A percentile compares a stretch with the other conserved stretches of the same genome.
Evolutionary conservation across 2,888 invertebrate species (phyloP).

Genomic region (Acronicta alni): DNA sequence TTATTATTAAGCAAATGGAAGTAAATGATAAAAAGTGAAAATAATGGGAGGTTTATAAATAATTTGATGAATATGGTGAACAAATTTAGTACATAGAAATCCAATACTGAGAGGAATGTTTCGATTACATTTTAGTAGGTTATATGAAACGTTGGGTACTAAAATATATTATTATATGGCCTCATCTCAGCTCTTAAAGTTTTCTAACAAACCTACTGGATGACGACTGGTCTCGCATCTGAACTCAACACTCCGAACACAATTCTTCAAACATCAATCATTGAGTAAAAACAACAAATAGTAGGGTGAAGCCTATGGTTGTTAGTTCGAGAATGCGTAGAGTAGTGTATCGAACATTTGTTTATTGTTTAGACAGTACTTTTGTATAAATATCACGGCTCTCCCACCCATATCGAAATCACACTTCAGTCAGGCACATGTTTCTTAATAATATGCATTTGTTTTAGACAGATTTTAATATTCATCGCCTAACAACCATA

Average conservation of each 20-base stretch:
- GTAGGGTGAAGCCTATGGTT: conserved; percentile 14
- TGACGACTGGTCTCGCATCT: conserved; percentile 64
- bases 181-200: conserved; percentile 83
- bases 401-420: too few relatives aligned
- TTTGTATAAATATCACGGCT: neutral
- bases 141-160: conserved; percentile 43
- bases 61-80: conserved; percentile 43
- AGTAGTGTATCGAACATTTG: neutral
- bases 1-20: conserved; percentile 11
- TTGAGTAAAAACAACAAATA: conserved; percentile 47
- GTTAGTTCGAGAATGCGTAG: neutral
- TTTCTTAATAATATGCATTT: too few relatives aligned
- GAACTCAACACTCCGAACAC: conserved; percentile 53
- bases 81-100: conserved; percentile 64
- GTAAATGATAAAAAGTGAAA: conserved; percentile 14
- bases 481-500: conserved; percentile 17
- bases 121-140: conserved; percentile 55
- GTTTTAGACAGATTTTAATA: too few relatives aligned
- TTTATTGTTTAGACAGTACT: neutral
- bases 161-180: conserved; percentile 64
- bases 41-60: conserved; percentile 34
- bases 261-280: conserved; percentile 53
- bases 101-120: conserved; percentile 84
- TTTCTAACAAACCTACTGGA: conserved; percentile 85
- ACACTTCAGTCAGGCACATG: too few relatives aligned